Conservation (phyloP, 2,888 invertebrate species). For the Cacoxenus indagator region DNA sequence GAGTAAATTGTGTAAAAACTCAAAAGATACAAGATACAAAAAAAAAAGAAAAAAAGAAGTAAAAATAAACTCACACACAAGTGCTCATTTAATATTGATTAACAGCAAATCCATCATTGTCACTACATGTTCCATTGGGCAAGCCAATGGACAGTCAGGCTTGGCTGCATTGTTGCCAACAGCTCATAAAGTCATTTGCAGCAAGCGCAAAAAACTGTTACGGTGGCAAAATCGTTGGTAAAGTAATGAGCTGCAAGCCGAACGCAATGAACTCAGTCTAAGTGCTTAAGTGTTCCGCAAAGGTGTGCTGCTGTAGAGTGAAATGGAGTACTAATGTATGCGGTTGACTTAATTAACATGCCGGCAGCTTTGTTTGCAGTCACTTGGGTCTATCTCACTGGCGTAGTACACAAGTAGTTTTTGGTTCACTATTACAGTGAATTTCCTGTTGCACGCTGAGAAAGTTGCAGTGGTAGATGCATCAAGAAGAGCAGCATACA, state of each 20-base stretch:
- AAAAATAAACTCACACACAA: not conserved
- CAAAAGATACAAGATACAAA: not conserved
- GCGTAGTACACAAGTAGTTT: too few species aligned
- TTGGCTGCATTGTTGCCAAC: not conserved
- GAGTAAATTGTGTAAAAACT: not conserved
- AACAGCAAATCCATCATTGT: conserved; percentile 63
- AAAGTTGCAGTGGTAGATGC: too few species aligned
- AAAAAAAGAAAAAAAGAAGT: not conserved
- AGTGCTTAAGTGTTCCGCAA: too few species aligned
- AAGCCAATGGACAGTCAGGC: not conserved
- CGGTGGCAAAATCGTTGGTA: conserved; percentile 19
- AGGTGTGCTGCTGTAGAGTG: too few species aligned
- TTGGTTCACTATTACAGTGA: too few species aligned
- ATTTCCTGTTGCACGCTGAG: too few species aligned
- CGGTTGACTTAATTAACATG: conserved; percentile 57
- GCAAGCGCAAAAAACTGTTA: not conserved
- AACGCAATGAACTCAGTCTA: too few species aligned
- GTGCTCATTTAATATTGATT: conserved; percentile 52
- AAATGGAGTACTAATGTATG: too few species aligned
- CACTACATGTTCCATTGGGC: conserved; percentile 34
- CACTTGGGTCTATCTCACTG: too few species aligned
- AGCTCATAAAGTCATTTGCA: not conserved
- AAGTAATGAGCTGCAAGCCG: too few species aligned
- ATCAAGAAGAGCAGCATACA: too few species aligned
- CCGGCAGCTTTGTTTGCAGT: not conserved